Evolutionary conservation across 2,113 vertebrate genomes (phyloP).

Genomic region (Crotalus helleri): DNA sequence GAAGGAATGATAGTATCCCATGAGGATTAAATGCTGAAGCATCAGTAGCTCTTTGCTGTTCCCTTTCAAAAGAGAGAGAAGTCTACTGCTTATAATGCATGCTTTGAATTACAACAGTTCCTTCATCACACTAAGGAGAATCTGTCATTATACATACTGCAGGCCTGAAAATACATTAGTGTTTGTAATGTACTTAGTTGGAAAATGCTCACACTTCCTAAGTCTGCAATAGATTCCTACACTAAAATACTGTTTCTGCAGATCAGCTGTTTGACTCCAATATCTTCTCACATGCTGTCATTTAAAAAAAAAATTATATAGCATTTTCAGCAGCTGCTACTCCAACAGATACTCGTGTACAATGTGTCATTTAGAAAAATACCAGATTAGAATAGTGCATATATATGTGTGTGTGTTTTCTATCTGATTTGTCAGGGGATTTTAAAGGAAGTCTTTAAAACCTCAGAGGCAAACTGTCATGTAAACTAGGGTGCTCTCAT

Average conservation of each 20-base stretch:
- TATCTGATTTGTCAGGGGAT: not conserved
- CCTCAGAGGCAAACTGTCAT: not conserved
- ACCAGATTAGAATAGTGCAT: conserved; percentile 4
- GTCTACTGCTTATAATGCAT: conserved; percentile 11
- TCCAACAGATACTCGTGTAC: not conserved
- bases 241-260: conserved; percentile 42
- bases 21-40: not conserved
- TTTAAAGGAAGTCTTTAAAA: not conserved
- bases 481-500: not conserved
- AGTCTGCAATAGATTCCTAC: conserved; percentile 45
- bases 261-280: not conserved
- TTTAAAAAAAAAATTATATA: not conserved
- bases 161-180: conserved; percentile 28
- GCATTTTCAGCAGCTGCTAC: not conserved
- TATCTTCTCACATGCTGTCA: conserved; percentile 14
- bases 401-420: not conserved
- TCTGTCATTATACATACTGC: conserved; percentile 33
- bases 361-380: not conserved
- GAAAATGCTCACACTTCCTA: conserved; percentile 32
- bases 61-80: not conserved
- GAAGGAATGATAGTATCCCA: conserved; percentile 27
- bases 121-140: conserved; percentile 24
- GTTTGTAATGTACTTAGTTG: conserved; percentile 39
- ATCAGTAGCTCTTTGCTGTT: not conserved
- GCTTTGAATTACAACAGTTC: conserved; percentile 11